Evolutionary conservation across 2,113 vertebrate species (phyloP).

Genomic region (Aleadryas rufinucha): DNA sequence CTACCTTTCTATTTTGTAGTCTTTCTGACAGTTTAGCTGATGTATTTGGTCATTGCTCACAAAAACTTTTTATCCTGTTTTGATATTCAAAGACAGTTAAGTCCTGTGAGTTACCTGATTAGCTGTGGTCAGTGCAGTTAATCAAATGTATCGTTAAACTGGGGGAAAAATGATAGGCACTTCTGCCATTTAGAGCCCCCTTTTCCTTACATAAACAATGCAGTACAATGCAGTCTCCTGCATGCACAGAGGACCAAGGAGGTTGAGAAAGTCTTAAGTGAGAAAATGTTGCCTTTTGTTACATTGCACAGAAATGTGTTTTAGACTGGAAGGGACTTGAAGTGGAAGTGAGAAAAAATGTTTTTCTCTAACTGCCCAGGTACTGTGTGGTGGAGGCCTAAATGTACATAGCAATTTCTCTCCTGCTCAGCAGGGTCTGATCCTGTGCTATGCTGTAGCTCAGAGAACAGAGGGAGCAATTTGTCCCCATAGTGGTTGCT

Average conservation of each 20-base stretch:
- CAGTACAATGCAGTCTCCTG: rapidly evolving
- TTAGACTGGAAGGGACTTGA: background rate
- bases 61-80: background rate
- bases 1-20: background rate
- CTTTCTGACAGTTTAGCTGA: background rate
- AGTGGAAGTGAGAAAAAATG: background rate
- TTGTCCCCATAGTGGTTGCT: background rate
- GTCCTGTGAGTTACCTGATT: background rate
- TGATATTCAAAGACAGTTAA: background rate
- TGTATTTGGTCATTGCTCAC: background rate
- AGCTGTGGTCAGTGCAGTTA: background rate
- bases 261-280: background rate
- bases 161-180: background rate
- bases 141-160: background rate
- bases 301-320: background rate
- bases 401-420: background rate
- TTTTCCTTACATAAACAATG: background rate
- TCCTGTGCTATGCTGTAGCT: no score
- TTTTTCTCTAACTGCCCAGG: background rate
- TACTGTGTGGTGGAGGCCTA: background rate
- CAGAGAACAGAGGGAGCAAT: background rate
- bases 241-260: background rate
- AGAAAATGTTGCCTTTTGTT: background rate
- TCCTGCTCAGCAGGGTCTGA: rapidly evolving
- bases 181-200: background rate